A percentile compares a stretch with the other conserved stretches of the same genome.
These are phyloP conservation scores for Amblyraja radiata DNA, from an alignment of 2,797 vertebrate genomes.

Conservation along the genomic window DNA sequence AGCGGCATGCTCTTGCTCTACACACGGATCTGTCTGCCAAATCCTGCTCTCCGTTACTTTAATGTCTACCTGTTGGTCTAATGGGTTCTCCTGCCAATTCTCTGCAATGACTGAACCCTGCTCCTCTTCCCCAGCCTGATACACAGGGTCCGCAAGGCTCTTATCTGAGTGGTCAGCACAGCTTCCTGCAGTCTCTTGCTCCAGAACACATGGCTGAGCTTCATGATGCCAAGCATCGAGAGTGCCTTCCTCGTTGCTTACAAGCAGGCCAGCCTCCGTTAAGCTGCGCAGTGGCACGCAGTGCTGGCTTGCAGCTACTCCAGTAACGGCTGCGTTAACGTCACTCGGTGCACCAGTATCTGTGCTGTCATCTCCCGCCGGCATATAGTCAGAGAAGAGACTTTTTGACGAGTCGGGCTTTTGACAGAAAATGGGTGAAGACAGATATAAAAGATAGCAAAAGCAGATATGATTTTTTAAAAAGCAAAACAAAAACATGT, in stretches of 20 bases:
- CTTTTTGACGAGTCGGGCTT: conserved; percentile 73
- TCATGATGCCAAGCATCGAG: conserved; percentile 50
- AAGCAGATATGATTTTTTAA: conserved; percentile 34
- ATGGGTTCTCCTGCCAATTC: conserved; percentile 48
- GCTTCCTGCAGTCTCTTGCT: conserved; percentile 47
- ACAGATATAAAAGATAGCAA: conserved; percentile 38
- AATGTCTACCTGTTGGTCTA: conserved; percentile 50
- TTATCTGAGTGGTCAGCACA: conserved; percentile 41
- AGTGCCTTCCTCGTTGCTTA: conserved; percentile 53
- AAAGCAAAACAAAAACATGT: conserved; percentile 51
- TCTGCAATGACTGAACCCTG: conserved; percentile 50
- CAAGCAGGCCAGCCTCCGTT: conserved; percentile 61
- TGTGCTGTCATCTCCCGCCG: conserved; percentile 62
- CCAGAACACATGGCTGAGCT: conserved; percentile 46
- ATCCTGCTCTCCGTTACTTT: conserved; percentile 58
- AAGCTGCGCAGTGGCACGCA: conserved; percentile 66
- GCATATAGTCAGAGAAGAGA: conserved; percentile 65
- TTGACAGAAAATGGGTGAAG: conserved; percentile 56
- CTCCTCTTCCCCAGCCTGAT: conserved; percentile 44
- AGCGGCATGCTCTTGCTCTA: conserved; percentile 53
- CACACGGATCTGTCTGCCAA: conserved; percentile 50
- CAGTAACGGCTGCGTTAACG: conserved; percentile 54
- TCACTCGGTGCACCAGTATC: conserved; percentile 61
- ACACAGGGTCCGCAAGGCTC: conserved; percentile 47
- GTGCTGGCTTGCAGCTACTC: conserved; percentile 61